phyloP scores from a whole-genome alignment of 1,140 invertebrate species.

The Diorhabda elongata region DNA sequence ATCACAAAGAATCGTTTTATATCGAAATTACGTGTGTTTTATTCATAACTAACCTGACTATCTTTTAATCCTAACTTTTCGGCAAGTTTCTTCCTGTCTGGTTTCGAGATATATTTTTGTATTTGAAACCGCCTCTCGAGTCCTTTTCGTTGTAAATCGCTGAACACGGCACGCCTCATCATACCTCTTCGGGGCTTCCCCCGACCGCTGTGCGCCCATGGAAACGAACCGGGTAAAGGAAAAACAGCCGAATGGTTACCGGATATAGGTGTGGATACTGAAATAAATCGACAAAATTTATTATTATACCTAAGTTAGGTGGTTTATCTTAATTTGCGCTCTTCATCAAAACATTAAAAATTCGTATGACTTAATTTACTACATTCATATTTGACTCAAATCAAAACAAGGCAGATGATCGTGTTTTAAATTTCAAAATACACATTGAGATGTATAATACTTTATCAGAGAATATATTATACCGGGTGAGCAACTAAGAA shows the following conservation, averaged over 20 bases:
- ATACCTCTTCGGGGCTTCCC: slow-evolving; percentile 87
- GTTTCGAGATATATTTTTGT: slow-evolving; percentile 98
- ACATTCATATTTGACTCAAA: too few species aligned
- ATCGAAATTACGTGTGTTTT: too few species aligned
- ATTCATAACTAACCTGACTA: slow-evolving; percentile 68
- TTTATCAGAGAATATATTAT: too few species aligned
- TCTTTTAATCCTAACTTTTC: slow-evolving; percentile 94
- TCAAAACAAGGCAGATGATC: too few species aligned
- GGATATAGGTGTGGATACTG: slow-evolving; percentile 40
- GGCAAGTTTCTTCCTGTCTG: slow-evolving; percentile 91
- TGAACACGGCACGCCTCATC: slow-evolving; percentile 90
- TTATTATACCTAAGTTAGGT: too few species aligned
- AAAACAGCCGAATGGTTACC: slow-evolving; percentile 55
- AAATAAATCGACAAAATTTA: neutral
- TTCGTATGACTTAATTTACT: too few species aligned
- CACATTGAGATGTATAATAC: too few species aligned
- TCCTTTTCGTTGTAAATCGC: slow-evolving; percentile 88
- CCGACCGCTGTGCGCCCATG: slow-evolving; percentile 72
- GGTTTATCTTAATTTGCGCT: too few species aligned
- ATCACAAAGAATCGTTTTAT: too few species aligned
- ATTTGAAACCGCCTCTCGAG: slow-evolving; percentile 91
- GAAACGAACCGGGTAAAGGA: slow-evolving; percentile 67
- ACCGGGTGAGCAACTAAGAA: too few species aligned
- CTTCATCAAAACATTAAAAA: too few species aligned
- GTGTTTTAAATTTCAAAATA: too few species aligned